Evolutionary conservation across 1,140 invertebrate species (phyloP), one percentile per base, ranked within the genome.

Genomic region (Leptonema lineaticorne): DNA sequence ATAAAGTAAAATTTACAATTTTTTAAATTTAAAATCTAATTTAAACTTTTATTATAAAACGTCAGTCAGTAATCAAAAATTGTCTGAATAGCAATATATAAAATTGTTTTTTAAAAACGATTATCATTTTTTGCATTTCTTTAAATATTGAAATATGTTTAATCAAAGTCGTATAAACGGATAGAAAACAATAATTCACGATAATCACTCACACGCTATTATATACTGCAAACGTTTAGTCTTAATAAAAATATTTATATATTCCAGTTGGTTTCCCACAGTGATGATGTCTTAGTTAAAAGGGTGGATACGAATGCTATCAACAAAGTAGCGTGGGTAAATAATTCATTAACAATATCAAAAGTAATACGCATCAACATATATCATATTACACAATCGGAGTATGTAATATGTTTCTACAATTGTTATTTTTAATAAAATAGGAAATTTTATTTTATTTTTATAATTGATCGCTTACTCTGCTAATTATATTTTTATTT

Each of bases 261-360:
- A 62, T 62, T 62, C 46, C 22, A 62, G 5, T 62, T 45, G 33
- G n/a, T 62, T 62, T 62, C 59, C 37, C 59, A 62, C 59, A 62
- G 46, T n/a, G 59, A 62, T 62, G 29, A 7, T 62, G 46, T 62
- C 59, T 45, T 16, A 62, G 26, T 16, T 9, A 59, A 59, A 11
- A 29, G 57, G 57, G 57, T 27, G 30, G 45, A 22, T 11, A 22
- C 29, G 30, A 62, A 62, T 9, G 22, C 59, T 59, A 62, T 62
- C 59, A 28, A 46, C 41, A 46, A 62, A 62, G 26, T 62, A 30
- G 30, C 57, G 57, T 59, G 57, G 57, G 57, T 59, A 59, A 30
- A 37, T 29, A 59, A 28, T 59, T 59, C 57, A 59, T 53, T 53
- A 53, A 53, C 48, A 53, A 53, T n/a, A n/a, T n/a, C n/a, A n/a